Base-by-base conservation (phyloP, 1,140 invertebrate species). In the Zaprionus kolodkinae region DNA sequence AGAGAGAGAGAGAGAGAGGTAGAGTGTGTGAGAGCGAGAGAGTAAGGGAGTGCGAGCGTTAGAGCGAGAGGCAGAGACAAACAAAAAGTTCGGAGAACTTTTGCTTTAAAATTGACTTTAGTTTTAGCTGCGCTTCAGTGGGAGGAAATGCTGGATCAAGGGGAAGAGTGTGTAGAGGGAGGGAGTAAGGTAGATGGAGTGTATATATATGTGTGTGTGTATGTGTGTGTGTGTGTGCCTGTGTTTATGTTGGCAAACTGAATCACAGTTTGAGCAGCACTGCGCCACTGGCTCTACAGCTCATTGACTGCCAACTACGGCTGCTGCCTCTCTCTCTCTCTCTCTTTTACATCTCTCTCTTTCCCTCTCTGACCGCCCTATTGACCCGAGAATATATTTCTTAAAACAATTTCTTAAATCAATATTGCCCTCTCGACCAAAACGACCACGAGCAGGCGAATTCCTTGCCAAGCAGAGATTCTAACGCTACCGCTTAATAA, bases 361-460 rank as follows among this genome's bases (percentile, higher is more conserved):
- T 15, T 57, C 17, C n/a, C 3, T 25, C 9, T 21, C 21, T 21
- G 21, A 21, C 21, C 1, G 21, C n/a, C 56, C 10, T 27, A 30
- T 64, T 48, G 38, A 21, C 21, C n/a, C 2, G 17, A 21, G 45
- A 15, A 25, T 69, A 43, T 43, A 17, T 52, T 63, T 48, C 17
- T 69, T 52, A 38, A 57, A 55, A 33, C 38, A 62, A 76, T 72
- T 68, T 67, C 56, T 67, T 76, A 62, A 81, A 76, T 86, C 68
- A 86, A 86, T 85, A 81, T 79, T 81, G 55, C 64, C 48, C 40
- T 45, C 40, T 45, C 40, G 40, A 17, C 40, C 40, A 45, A 10
- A 30, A 3, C 27, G 40, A 45, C n/a, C 40, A 45, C 40, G 40
- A 17, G 2, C 6, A 35, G 33, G n/a, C 13, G 40, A 15, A 45